Conservation (phyloP, 2,797 vertebrate species). For the Macroramphosus scolopax region DNA sequence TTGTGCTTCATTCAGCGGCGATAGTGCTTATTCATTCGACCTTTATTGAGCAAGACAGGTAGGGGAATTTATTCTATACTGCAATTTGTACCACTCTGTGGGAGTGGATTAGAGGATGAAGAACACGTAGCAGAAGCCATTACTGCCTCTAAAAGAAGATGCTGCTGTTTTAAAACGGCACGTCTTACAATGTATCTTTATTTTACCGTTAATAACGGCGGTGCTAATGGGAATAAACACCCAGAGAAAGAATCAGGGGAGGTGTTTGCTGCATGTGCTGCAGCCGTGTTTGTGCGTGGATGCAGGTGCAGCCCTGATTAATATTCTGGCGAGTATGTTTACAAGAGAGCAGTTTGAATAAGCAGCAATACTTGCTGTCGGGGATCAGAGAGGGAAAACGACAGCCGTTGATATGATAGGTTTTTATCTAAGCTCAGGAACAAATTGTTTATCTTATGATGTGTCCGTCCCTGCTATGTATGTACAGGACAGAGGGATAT, state of each 20-base stretch:
- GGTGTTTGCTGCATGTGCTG: slow-evolving; percentile 29
- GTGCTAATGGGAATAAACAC: slow-evolving; percentile 56
- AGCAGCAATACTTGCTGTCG: slow-evolving; percentile 3
- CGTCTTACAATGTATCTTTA: slow-evolving; percentile 63
- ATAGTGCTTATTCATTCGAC: slow-evolving; percentile 56
- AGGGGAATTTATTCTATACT: slow-evolving; percentile 49
- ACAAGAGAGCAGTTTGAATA: slow-evolving; percentile 24
- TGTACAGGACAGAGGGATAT: slow-evolving; percentile 40
- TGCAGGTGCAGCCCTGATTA: slow-evolving; percentile 26
- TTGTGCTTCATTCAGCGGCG: slow-evolving; percentile 49
- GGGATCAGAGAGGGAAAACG: slow-evolving; percentile 26
- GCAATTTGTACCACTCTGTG: slow-evolving; percentile 54
- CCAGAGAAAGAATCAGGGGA: slow-evolving; percentile 39
- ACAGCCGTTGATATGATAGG: slow-evolving; percentile 42
- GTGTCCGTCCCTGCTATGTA: slow-evolving; percentile 41
- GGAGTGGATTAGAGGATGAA: slow-evolving; percentile 70
- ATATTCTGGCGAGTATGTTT: slow-evolving; percentile 30
- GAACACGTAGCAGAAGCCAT: slow-evolving; percentile 63
- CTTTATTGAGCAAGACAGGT: slow-evolving; percentile 62
- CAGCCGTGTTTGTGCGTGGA: slow-evolving; percentile 25
- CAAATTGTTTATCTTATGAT: slow-evolving; percentile 51
- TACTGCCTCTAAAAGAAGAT: slow-evolving; percentile 60
- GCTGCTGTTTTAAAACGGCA: slow-evolving; percentile 69
- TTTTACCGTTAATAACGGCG: slow-evolving; percentile 67
- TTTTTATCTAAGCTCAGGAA: slow-evolving; percentile 51